Evolutionary conservation across 2,888 invertebrate genomes (phyloP).

Genomic region (Yponomeuta evonymella): DNA sequence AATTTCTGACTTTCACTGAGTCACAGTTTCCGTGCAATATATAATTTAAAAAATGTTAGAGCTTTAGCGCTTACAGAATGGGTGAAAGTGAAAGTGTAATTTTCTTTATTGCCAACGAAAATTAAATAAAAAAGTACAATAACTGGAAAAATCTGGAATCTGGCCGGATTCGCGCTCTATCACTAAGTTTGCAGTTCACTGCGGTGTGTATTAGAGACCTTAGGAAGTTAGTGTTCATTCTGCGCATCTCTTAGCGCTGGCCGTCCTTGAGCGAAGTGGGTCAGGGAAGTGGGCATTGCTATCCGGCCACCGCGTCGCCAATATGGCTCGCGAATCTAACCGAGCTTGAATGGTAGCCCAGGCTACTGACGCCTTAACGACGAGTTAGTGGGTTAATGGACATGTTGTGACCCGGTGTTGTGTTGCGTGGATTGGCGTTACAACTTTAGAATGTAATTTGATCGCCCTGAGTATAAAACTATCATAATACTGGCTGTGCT

Average conservation of each 20-base stretch:
- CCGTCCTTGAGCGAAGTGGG: neutral
- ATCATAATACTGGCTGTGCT: no score
- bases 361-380: neutral
- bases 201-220: neutral
- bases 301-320: neutral
- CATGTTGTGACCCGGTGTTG: neutral
- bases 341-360: neutral
- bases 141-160: no score
- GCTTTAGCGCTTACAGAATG: no score
- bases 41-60: no score
- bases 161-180: no score
- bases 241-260: neutral
- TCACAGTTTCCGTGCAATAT: no score
- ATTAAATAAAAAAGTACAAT: no score
- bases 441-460: neutral
- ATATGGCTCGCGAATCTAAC: neutral
- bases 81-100: no score
- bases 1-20: no score
- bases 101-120: no score
- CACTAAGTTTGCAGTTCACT: no score
- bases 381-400: neutral
- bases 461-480: no score
- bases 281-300: neutral
- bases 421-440: neutral
- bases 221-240: neutral